Conservation (phyloP, 1,140 invertebrate species). For the Dendrolimus kikuchii region DNA sequence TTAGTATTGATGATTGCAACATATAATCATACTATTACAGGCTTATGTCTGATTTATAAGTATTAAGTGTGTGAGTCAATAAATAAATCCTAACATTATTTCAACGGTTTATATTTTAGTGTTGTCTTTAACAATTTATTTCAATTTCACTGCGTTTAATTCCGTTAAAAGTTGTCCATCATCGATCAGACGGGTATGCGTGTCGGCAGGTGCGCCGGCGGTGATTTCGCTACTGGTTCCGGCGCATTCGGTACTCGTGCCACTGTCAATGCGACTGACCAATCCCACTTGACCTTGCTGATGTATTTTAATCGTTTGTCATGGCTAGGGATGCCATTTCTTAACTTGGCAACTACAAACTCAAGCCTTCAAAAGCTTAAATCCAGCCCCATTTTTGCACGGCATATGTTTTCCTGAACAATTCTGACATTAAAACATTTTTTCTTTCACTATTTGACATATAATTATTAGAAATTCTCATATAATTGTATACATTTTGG, state of each 20-base stretch:
- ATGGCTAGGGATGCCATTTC: conserved; percentile 1
- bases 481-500: too few species aligned
- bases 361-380: not conserved
- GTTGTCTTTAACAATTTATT: not conserved
- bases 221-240: conserved; percentile 15
- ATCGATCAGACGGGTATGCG: conserved; percentile 15
- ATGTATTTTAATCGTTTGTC: conserved; percentile 5
- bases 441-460: too few species aligned
- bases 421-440: too few species aligned
- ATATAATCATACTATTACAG: too few species aligned
- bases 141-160: conserved; percentile 8
- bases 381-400: too few species aligned
- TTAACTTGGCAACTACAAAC: not conserved
- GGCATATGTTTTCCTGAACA: too few species aligned
- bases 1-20: too few species aligned
- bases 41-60: too few species aligned
- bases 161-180: conserved; percentile 22
- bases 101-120: not conserved
- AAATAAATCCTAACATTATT: too few species aligned
- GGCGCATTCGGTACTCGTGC: conserved; percentile 20
- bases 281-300: conserved; percentile 3
- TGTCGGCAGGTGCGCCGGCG: conserved; percentile 17
- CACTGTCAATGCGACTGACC: conserved; percentile 31
- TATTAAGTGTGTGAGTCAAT: too few species aligned
- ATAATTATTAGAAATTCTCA: too few species aligned